A percentile compares a stretch with the other conserved stretches of the same genome.
phyloP scores from a whole-genome alignment of 1,140 invertebrate genomes.

The Eupeodes corollae region DNA sequence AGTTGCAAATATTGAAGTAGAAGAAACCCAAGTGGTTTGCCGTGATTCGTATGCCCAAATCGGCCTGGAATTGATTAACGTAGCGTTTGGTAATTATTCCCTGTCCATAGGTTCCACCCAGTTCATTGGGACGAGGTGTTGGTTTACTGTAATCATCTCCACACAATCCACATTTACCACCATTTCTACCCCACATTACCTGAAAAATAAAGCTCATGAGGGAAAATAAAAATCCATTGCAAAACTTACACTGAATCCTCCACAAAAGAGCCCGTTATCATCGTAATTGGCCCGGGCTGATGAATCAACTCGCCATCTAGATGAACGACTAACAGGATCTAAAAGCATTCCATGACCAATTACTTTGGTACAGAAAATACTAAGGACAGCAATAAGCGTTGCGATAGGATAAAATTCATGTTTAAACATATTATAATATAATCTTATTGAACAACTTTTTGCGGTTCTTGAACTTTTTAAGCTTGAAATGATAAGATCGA shows the following conservation, averaged over 20 bases:
- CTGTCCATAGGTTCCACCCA: constrained; percentile 45
- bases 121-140: constrained; percentile 48
- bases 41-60: constrained; percentile 39
- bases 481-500: too few relatives aligned
- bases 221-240: neutral
- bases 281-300: constrained; percentile 47
- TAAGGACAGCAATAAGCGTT: constrained; percentile 14
- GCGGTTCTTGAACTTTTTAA: too few relatives aligned
- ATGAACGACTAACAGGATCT: constrained; percentile 52
- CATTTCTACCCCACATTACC: constrained; percentile 38
- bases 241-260: constrained; percentile 44
- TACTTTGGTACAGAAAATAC: constrained; percentile 2
- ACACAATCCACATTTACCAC: constrained; percentile 47
- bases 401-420: constrained; percentile 23
- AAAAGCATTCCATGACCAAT: constrained; percentile 56
- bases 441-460: too few relatives aligned
- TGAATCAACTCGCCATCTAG: constrained; percentile 51
- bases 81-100: constrained; percentile 43
- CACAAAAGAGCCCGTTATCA: constrained; percentile 58
- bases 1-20: constrained; percentile 45
- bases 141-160: constrained; percentile 43
- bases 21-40: constrained; percentile 47
- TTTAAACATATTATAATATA: neutral
- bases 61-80: constrained; percentile 28
- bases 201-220: neutral